Conservation (phyloP, 2,888 invertebrate species). For the Plebejus anna region DNA sequence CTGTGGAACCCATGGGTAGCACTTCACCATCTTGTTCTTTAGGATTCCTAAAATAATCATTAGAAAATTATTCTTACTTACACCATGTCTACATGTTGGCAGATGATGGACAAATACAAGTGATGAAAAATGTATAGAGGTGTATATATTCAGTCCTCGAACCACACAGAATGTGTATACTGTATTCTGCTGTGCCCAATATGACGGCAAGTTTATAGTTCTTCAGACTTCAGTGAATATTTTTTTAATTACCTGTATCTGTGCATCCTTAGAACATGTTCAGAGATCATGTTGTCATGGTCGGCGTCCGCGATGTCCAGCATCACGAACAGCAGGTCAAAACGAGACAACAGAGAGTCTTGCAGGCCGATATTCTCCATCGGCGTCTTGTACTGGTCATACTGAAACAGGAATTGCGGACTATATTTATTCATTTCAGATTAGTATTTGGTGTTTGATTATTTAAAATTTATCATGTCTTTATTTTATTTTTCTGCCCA, state of each 20-base stretch:
- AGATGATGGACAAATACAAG: too few relatives aligned
- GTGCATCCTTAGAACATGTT: constrained; percentile 98
- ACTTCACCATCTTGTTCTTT: constrained; percentile 97
- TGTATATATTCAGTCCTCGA: background rate
- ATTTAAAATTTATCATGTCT: too few relatives aligned
- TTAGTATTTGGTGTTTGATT: too few relatives aligned
- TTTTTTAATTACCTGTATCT: constrained; percentile 84
- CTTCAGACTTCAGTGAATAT: too few relatives aligned
- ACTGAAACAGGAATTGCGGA: constrained; percentile 74
- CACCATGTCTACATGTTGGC: too few relatives aligned
- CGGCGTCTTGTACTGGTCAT: constrained; percentile 99
- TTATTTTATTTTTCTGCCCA: too few relatives aligned
- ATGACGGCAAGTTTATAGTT: background rate
- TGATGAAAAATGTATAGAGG: too few relatives aligned
- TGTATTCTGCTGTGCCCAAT: too few relatives aligned
- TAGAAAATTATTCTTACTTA: background rate
- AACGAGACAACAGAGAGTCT: constrained; percentile 97
- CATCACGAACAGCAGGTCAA: constrained; percentile 98
- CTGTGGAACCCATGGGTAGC: constrained; percentile 88
- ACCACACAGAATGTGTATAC: background rate
- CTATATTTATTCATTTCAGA: background rate
- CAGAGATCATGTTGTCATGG: constrained; percentile 94
- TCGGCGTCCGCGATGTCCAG: constrained; percentile 95
- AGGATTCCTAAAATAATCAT: constrained; percentile 82
- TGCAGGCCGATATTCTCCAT: constrained; percentile 99